These are phyloP conservation scores for Balearica regulorum DNA, from an alignment of 2,797 vertebrate genomes.

Conservation along the genomic window DNA sequence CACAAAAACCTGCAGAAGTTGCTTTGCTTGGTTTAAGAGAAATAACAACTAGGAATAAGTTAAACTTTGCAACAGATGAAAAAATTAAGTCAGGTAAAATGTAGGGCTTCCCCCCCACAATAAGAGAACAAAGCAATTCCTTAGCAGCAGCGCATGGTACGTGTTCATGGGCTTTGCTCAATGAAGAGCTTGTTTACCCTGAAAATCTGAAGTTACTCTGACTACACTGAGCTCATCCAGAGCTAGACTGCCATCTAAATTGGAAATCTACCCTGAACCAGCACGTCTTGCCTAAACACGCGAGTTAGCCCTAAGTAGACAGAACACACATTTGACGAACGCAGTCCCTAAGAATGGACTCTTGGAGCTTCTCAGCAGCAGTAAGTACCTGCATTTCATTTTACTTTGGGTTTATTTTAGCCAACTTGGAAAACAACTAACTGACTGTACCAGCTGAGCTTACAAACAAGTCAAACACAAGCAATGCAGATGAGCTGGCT, in stretches of 20 bases:
- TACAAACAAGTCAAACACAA: background rate
- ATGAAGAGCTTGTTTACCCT: slow-evolving; percentile 31
- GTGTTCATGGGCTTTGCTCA: background rate
- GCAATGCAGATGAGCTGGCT: background rate
- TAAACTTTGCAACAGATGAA: background rate
- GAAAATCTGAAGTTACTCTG: slow-evolving; percentile 16
- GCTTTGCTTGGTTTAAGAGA: background rate
- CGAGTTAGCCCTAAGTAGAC: background rate
- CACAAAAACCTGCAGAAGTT: background rate
- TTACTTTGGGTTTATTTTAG: background rate
- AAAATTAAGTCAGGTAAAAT: background rate
- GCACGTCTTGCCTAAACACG: slow-evolving; percentile 17
- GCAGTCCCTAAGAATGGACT: background rate
- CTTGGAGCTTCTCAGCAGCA: background rate
- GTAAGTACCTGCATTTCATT: background rate
- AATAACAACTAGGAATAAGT: background rate
- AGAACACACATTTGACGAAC: background rate
- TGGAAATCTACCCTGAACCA: slow-evolving; percentile 48
- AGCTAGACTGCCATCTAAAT: background rate
- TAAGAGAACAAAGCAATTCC: background rate
- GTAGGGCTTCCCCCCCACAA: accelerated
- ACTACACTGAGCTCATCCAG: slow-evolving; percentile 44
- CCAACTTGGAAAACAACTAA: background rate
- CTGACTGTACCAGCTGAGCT: background rate
- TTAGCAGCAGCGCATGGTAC: background rate